Base-by-base conservation (phyloP, 2,888 invertebrate species). In the Cataglyphis cursor region DNA sequence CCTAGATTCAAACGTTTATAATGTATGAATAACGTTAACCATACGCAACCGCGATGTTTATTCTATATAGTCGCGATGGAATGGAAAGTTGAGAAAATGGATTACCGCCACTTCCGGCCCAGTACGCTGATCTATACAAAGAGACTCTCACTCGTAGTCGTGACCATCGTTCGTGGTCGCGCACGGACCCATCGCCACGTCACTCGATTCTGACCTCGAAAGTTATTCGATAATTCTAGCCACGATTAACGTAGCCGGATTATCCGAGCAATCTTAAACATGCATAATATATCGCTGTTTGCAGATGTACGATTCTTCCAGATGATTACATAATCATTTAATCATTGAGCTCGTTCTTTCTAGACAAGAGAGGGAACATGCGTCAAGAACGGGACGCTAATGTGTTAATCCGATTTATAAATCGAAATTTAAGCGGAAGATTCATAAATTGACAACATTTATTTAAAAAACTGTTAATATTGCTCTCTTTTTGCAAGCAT, bases 201-300 rank as follows among this genome's bases (percentile, higher is more conserved):
- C 81, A 66, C 84, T 86, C 91, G 92, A 92, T 92, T 91, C 88
- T 93, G 93, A 94, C 94, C 93, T 94, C 93, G 92, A 94, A 93
- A 92, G 90, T 89, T 86, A 81, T 92, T 93, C 91, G 92, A 91
- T 90, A 87, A 94, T 94, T 93, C 93, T 83, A 90, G 82, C 83
- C 92, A 91, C 92, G 92, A 87, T 89, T 85, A 85, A 65, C 66
- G 80, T 78, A 80, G 90, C 76, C 81, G 86, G 90, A 87, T 91
- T 91, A 91, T 87, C 76, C 84, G 87, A 86, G 84, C 88, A 86
- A 91, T 90, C 84, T 80, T 61, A 81, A 85, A 91, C 87, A 93
- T 92, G 91, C 91, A 89, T 93, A 92, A 93, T 91, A 88, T 78
- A 81, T 70, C 54, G 54, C 62, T 62, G 75, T 78, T 80, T 65